Percentiles rank a stretch among this genome's conserved stretches.
Conservation (phyloP, 2,888 invertebrate species). For the Congeria kusceri region DNA sequence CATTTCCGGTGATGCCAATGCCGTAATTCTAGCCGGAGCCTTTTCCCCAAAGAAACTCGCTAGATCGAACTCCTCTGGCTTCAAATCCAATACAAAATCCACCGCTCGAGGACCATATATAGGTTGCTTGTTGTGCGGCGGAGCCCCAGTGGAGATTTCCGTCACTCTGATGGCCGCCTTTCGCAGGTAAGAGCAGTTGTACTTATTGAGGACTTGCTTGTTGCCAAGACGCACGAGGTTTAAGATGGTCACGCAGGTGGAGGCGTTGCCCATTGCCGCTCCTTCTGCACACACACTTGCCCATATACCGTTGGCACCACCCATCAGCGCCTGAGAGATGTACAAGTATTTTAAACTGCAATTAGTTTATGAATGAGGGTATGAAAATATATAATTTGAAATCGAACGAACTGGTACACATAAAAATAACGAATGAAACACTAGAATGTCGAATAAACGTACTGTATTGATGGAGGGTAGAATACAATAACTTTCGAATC, state of each 20-base stretch:
- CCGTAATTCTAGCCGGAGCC: conserved; percentile 37
- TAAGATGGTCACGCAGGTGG: conserved; percentile 31
- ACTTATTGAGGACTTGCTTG: conserved; percentile 35
- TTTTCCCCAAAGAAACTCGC: conserved; percentile 41
- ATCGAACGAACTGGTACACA: too few species aligned
- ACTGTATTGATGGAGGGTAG: too few species aligned
- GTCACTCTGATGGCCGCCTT: conserved; percentile 41
- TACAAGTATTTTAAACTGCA: too few species aligned
- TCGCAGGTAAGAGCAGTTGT: conserved; percentile 39
- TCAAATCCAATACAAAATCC: conserved; percentile 44
- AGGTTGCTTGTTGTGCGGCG: conserved; percentile 30
- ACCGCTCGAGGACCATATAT: conserved; percentile 34
- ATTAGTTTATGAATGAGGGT: too few species aligned
- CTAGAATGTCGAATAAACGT: too few species aligned
- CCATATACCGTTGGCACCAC: conserved; percentile 40
- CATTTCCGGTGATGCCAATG: conserved; percentile 38
- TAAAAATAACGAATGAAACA: too few species aligned
- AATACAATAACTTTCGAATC: too few species aligned
- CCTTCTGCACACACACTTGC: conserved; percentile 38
- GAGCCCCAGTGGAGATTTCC: conserved; percentile 27
- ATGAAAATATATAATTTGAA: too few species aligned
- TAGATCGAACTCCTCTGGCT: conserved; percentile 34
- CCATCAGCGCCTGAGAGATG: conserved; percentile 7
- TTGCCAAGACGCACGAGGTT: conserved; percentile 37
- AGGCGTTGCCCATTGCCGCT: conserved; percentile 33